Evolutionary conservation across 2,113 vertebrate genomes (phyloP).

Genomic region (Phaetusa simplex): DNA sequence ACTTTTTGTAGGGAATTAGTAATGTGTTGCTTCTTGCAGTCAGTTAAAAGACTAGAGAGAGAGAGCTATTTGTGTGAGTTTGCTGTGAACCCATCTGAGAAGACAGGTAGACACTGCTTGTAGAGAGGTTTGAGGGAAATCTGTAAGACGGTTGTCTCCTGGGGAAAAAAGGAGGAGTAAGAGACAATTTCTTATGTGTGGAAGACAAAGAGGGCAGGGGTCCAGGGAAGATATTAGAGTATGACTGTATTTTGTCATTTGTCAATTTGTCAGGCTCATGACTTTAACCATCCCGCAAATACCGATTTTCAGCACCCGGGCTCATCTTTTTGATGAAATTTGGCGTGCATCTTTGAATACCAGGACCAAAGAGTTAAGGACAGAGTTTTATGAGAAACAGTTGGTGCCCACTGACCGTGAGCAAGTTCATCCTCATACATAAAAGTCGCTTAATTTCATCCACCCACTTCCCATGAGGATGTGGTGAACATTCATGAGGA

Average conservation of each 20-base stretch:
- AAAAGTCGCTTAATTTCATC: not conserved
- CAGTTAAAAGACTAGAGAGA: not conserved
- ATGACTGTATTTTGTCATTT: not conserved
- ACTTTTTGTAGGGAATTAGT: not conserved
- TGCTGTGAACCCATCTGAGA: not conserved
- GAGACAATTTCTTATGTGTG: not conserved
- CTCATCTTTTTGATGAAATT: not conserved
- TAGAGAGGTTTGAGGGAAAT: not conserved
- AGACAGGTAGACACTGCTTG: not conserved
- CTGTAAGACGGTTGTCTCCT: not conserved
- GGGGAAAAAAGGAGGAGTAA: not conserved
- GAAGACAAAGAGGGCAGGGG: not conserved
- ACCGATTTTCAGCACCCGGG: not conserved
- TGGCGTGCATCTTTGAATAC: not conserved
- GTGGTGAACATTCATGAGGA: not conserved
- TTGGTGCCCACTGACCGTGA: rapidly evolving
- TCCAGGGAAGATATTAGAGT: not conserved
- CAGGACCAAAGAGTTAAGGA: not conserved
- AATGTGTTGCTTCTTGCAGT: not conserved
- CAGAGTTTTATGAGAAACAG: not conserved
- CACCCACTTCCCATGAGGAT: not conserved
- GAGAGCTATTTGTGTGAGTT: not conserved
- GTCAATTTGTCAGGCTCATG: not conserved
- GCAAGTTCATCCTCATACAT: not conserved
- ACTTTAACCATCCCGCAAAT: not conserved